These are phyloP conservation scores for Microctonus aethiopoides DNA, from an alignment of 2,888 invertebrate genomes.

Conservation along the genomic window DNA sequence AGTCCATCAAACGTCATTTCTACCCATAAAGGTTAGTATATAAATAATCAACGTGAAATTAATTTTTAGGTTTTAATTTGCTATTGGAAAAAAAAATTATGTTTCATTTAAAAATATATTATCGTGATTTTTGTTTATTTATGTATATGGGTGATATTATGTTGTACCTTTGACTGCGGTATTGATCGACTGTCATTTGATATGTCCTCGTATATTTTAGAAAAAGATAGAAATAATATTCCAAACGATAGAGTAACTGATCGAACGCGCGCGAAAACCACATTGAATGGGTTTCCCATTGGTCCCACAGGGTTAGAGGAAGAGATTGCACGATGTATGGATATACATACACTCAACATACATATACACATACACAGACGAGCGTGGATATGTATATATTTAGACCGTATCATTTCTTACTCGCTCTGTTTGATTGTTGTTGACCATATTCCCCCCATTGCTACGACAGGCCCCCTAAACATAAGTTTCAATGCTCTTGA, in stretches of 20 bases:
- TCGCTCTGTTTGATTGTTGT: background rate
- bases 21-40: constrained; percentile 7
- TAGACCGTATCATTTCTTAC: too few species aligned
- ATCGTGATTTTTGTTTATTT: background rate
- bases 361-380: background rate
- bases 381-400: too few species aligned
- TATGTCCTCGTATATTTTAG: constrained; percentile 41
- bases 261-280: constrained; percentile 42
- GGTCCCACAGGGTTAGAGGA: constrained; percentile 31
- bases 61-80: background rate
- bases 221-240: constrained; percentile 26
- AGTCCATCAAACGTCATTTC: background rate
- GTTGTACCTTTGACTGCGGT: constrained; percentile 17
- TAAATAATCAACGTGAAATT: background rate
- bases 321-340: background rate
- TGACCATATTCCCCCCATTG: background rate
- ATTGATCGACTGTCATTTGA: constrained; percentile 46
- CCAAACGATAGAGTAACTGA: constrained; percentile 60
- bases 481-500: constrained; percentile 23
- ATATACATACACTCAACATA: background rate
- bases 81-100: background rate
- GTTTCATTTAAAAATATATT: background rate
- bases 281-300: constrained; percentile 9
- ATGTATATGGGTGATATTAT: constrained; percentile 1
- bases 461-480: background rate